Conservation (phyloP, 2,113 vertebrate species). For the Suricata suricatta region DNA sequence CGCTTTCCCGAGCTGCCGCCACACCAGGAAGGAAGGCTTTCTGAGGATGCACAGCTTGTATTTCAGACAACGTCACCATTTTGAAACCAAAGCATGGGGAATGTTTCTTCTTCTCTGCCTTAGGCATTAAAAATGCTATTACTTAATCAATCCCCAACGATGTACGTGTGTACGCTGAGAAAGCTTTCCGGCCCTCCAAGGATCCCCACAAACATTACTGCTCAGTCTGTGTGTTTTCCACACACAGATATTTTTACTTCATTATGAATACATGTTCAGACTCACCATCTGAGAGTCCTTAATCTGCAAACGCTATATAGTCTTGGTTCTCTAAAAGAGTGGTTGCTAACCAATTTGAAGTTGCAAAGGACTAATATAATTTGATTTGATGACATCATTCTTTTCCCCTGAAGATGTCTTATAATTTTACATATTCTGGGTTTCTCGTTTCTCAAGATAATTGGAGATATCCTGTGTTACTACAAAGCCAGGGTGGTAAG, state of each 20-base stretch:
- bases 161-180: neutral
- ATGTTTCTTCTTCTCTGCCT: neutral
- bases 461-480: neutral
- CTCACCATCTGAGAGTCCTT: neutral
- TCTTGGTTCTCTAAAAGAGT: neutral
- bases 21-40: neutral
- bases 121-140: neutral
- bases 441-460: slow-evolving; percentile 3
- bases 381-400: neutral
- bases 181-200: neutral
- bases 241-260: neutral
- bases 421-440: neutral
- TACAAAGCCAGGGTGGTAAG: neutral
- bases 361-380: neutral
- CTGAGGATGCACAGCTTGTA: neutral
- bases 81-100: slow-evolving; percentile 26
- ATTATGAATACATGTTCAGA: neutral
- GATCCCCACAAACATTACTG: neutral
- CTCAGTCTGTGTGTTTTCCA: neutral
- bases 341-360: neutral
- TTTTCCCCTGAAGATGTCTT: neutral
- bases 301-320: neutral
- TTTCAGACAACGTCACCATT: neutral
- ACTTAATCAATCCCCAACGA: neutral
- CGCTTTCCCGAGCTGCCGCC: neutral